These are phyloP conservation scores for Acrobasis suavella DNA, from an alignment of 2,888 invertebrate genomes.

Conservation along the genomic window DNA sequence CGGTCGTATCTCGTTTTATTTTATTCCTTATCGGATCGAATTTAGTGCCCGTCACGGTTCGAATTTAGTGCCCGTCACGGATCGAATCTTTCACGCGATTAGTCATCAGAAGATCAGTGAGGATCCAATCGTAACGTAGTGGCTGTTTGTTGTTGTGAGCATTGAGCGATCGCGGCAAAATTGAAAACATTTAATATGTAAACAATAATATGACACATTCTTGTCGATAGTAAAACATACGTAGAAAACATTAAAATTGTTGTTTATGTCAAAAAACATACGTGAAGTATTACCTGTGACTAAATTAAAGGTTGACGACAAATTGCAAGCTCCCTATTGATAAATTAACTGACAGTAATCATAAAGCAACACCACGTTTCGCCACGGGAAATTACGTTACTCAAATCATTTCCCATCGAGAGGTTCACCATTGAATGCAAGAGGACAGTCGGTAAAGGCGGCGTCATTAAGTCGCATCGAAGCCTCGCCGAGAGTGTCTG, in stretches of 20 bases:
- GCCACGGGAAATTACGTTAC: constrained; percentile 76
- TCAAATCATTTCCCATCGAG: constrained; percentile 67
- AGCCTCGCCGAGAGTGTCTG: constrained; percentile 67
- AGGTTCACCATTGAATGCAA: constrained; percentile 63
- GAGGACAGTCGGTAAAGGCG: constrained; percentile 67
- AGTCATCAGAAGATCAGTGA: constrained; percentile 44
- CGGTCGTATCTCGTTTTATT: constrained; percentile 37
- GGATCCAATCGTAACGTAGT: constrained; percentile 42
- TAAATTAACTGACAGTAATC: constrained; percentile 34
- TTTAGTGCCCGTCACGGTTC: constrained; percentile 42
- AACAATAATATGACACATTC: constrained; percentile 24
- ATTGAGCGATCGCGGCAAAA: constrained; percentile 40
- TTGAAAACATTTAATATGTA: constrained; percentile 35
- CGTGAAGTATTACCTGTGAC: constrained; percentile 20
- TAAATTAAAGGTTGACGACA: constrained; percentile 30
- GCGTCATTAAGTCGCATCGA: constrained; percentile 76
- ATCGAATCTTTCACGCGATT: constrained; percentile 41
- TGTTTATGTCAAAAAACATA: neutral
- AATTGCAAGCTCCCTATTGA: constrained; percentile 27
- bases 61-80: constrained; percentile 42
- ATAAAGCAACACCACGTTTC: constrained; percentile 74
- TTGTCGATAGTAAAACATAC: constrained; percentile 21
- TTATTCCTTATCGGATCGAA: constrained; percentile 38
- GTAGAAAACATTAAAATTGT: constrained; percentile 2
- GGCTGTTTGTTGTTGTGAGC: constrained; percentile 51